A percentile compares a stretch with the other conserved stretches of the same genome.
These are phyloP conservation scores for Lepidostoma basale DNA, from an alignment of 1,140 invertebrate genomes.

Conservation along the genomic window DNA sequence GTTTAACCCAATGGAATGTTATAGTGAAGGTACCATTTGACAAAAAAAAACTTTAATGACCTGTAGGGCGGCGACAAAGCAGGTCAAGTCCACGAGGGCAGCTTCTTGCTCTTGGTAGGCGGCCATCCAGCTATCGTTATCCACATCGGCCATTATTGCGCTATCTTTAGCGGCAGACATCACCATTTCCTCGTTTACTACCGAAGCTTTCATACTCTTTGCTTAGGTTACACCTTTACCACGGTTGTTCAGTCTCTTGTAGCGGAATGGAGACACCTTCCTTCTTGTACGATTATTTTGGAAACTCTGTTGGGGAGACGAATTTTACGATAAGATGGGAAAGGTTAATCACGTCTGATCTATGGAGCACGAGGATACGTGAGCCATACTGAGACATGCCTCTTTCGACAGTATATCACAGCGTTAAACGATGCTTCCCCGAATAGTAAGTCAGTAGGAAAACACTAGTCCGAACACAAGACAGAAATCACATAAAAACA, in stretches of 20 bases:
- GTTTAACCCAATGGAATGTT: no score
- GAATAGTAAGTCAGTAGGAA: not conserved
- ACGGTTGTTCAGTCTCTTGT: not conserved
- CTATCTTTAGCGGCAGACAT: conserved; percentile 10
- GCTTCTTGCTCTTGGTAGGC: conserved; percentile 32
- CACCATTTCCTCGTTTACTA: conserved; percentile 33
- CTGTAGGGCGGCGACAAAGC: conserved; percentile 37
- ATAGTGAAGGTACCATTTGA: no score
- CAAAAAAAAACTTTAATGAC: conserved; percentile 16
- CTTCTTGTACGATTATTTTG: conserved; percentile 6
- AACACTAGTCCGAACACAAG: not conserved
- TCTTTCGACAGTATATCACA: not conserved
- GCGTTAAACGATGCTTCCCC: not conserved
- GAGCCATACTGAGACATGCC: conserved; percentile 14
- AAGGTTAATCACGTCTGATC: conserved; percentile 22
- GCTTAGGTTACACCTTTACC: not conserved
- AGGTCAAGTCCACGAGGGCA: conserved; percentile 35
- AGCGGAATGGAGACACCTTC: not conserved
- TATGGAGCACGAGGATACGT: conserved; percentile 13
- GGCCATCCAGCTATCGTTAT: not conserved
- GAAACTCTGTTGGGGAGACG: conserved; percentile 18
- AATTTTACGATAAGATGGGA: not conserved
- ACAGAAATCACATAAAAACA: conserved; percentile 10
- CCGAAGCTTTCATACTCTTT: conserved; percentile 5
- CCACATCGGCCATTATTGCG: conserved; percentile 26